Percentiles rank a stretch among this genome's conserved stretches.
Evolutionary conservation across 2,797 vertebrate genomes (phyloP).

Genomic region (Propithecus perrieri): DNA sequence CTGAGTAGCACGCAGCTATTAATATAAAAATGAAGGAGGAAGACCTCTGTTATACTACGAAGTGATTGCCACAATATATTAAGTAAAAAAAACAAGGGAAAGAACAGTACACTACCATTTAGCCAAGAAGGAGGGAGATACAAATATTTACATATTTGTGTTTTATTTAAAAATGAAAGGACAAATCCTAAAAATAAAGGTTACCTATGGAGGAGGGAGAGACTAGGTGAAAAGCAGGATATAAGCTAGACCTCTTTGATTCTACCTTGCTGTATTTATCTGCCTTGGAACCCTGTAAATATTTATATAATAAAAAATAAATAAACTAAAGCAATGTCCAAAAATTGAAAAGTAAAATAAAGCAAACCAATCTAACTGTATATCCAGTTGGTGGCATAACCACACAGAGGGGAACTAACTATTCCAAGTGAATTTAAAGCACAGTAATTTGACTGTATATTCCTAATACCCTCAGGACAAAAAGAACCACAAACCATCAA

Average conservation of each 20-base stretch:
- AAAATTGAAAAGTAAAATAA: neutral
- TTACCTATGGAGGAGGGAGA: neutral
- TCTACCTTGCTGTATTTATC: neutral
- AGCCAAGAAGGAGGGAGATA: neutral
- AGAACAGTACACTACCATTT: too few relatives aligned
- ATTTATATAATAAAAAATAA: neutral
- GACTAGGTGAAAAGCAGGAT: neutral
- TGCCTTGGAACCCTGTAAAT: neutral
- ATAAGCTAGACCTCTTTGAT: neutral
- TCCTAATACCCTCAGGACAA: neutral
- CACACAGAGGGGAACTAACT: neutral
- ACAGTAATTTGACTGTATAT: neutral
- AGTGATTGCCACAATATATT: neutral
- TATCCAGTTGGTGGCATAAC: neutral
- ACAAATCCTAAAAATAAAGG: neutral
- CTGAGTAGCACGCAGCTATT: neutral
- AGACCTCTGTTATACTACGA: neutral
- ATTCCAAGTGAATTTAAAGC: neutral
- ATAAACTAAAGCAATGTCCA: neutral
- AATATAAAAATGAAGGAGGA: neutral
- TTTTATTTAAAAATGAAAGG: neutral
- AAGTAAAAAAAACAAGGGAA: neutral
- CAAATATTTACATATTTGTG: neutral
- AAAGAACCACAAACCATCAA: neutral
- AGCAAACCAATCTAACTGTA: neutral